A percentile compares a stretch with the other conserved stretches of the same genome.
phyloP scores from a whole-genome alignment of 1,140 invertebrate species.

The Ganaspis sp. region DNA sequence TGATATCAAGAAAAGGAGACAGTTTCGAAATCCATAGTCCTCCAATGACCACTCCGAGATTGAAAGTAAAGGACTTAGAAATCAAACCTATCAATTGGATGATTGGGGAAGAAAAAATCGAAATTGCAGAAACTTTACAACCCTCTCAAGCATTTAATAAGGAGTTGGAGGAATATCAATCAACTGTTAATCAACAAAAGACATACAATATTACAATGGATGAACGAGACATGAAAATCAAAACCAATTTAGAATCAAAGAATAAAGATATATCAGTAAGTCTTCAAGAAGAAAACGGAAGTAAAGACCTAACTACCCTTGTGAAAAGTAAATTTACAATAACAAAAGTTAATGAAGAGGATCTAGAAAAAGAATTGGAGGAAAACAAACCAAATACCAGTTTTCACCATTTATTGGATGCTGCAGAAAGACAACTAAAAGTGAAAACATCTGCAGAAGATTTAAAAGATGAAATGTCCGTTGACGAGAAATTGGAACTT shows the following conservation, averaged over 20 bases:
- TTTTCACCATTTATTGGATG: slow-evolving; percentile 72
- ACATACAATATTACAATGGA: slow-evolving; percentile 37
- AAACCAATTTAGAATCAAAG: not conserved
- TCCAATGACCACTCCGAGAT: slow-evolving; percentile 64
- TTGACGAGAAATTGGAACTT: slow-evolving; percentile 13
- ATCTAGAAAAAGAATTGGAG: slow-evolving; percentile 69
- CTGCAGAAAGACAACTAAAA: slow-evolving; percentile 68
- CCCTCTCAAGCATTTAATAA: slow-evolving; percentile 71
- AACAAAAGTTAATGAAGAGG: slow-evolving; percentile 61
- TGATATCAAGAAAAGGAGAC: slow-evolving; percentile 52
- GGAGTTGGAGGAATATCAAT: slow-evolving; percentile 71
- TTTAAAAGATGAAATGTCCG: slow-evolving; percentile 43
- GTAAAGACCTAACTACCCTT: slow-evolving; percentile 4
- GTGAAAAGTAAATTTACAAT: slow-evolving; percentile 64
- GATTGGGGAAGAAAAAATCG: slow-evolving; percentile 74
- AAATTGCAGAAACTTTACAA: slow-evolving; percentile 67
- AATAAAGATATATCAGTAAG: slow-evolving; percentile 11
- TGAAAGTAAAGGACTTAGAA: slow-evolving; percentile 65
- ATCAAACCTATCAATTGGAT: slow-evolving; percentile 72
- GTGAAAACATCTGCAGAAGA: slow-evolving; percentile 69
- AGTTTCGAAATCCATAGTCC: slow-evolving; percentile 72
- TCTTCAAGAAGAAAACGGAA: slow-evolving; percentile 23
- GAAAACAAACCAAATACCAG: slow-evolving; percentile 71
- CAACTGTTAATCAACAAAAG: slow-evolving; percentile 47
- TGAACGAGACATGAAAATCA: not conserved